Percentiles rank a stretch among this genome's conserved stretches.
These are phyloP conservation scores for Papilio polyxenes DNA, from an alignment of 1,140 invertebrate species.

Conservation along the genomic window DNA sequence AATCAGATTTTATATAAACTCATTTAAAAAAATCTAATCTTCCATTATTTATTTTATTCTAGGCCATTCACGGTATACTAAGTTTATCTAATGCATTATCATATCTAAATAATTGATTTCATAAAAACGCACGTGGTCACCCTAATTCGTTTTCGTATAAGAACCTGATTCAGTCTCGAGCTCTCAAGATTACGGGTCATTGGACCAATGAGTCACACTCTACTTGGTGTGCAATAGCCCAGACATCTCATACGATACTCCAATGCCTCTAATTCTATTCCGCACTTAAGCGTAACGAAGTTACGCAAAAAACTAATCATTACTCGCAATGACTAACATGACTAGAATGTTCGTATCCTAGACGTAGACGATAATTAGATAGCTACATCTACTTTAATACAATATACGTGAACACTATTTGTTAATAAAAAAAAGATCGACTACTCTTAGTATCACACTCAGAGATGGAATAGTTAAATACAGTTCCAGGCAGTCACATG, in stretches of 20 bases:
- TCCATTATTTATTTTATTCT: too few species aligned
- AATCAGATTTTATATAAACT: too few species aligned
- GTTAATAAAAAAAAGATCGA: neutral
- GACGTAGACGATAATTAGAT: neutral
- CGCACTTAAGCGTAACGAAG: conserved; percentile 25
- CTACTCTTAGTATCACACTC: too few species aligned
- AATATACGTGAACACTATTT: neutral
- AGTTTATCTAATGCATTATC: too few species aligned
- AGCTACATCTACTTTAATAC: neutral
- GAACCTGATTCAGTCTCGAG: conserved; percentile 38
- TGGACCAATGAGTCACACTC: conserved; percentile 70
- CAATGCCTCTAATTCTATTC: conserved; percentile 34
- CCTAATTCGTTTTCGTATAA: conserved; percentile 39
- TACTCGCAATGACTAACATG: neutral
- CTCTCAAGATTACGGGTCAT: conserved; percentile 58
- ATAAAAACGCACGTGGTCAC: conserved; percentile 23
- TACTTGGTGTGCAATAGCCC: conserved; percentile 54
- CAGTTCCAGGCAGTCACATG: too few species aligned
- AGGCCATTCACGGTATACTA: too few species aligned
- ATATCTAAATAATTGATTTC: neutral
- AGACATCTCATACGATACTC: conserved; percentile 34
- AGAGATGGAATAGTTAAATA: too few species aligned
- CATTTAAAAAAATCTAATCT: too few species aligned
- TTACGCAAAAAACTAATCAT: conserved; percentile 29
- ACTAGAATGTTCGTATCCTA: conserved; percentile 11